Evolutionary conservation across 2,797 vertebrate genomes (phyloP), one percentile per base, ranked within the genome.

Genomic region (Danio jaintianensis): DNA sequence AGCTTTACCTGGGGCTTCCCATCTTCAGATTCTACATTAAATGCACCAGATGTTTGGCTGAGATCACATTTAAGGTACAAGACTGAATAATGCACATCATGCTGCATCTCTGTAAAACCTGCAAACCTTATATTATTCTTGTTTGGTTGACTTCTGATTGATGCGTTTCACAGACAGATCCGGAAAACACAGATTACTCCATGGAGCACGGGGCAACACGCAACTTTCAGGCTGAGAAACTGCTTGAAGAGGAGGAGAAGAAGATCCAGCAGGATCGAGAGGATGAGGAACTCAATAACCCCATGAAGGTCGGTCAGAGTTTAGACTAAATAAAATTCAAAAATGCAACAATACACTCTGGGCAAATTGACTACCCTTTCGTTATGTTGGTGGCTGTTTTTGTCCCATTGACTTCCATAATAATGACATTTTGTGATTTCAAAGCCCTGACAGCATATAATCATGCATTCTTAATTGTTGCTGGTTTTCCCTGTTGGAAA

Each of bases 11-110:
- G 94, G 98, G 97, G 1, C 94, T 99, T 10, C 96, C 96, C 38
- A 98, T 98, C 83, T 99, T 99, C 85, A 96, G 97, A n/a, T 99
- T 99, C 90, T 99, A 99, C 90, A 98, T 99, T 89, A 99, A 99
- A 89, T 99, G 98, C 83, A 98, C 97, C 0, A 93, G 97, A 0
- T 99, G 98, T 86, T 93, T 99, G 71, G 98, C 98, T 0, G 97
- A 99, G 89, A 99, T 99, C 88, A 99, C 98, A 0, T 99, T 99
- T 89, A 99, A 98, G 94, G 97, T 98, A 86, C 55, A 43, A 1
- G 7, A 43, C 5, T 71, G 38, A 45, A 6, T n/a, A 40, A 36
- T 47, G 4, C 47, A 7, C 36, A 9, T 40, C 11, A 15, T 18
- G 0, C 38, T 10, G 2, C 61, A 10, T 15, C 53, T 4, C n/a